These are phyloP conservation scores for Pimpla rufipes DNA, from an alignment of 2,888 invertebrate species.

Conservation along the genomic window DNA sequence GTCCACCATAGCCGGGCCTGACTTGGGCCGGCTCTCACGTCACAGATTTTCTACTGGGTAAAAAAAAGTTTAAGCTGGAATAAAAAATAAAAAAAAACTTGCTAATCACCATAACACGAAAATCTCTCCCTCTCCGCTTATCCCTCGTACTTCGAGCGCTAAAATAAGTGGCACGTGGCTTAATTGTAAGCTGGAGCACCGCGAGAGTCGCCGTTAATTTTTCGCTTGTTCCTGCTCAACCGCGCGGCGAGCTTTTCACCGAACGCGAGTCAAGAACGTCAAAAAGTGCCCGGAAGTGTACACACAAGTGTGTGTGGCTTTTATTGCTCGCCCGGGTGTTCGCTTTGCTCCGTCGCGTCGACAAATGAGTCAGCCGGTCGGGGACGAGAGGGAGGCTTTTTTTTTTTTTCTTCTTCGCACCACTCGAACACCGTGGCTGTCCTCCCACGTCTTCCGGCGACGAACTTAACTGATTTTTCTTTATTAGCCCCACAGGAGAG, in stretches of 20 bases:
- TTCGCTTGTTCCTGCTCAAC: conserved; percentile 30
- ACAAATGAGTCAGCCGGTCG: conserved; percentile 11
- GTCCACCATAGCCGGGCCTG: no score
- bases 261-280: background rate
- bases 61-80: no score
- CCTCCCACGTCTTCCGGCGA: conserved; percentile 22
- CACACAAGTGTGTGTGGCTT: background rate
- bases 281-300: background rate
- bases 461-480: conserved; percentile 43
- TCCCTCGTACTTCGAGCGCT: conserved; percentile 1
- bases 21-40: no score
- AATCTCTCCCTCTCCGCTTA: no score
- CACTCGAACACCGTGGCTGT: background rate
- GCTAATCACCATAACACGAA: background rate
- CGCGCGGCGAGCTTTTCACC: conserved; percentile 26
- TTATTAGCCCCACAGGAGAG: conserved; percentile 18
- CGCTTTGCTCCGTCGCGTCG: conserved; percentile 1
- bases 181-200: background rate
- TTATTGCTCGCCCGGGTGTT: background rate
- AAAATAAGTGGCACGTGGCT: background rate
- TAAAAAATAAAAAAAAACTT: background rate
- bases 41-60: no score
- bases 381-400: background rate
- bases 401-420: conserved; percentile 24
- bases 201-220: conserved; percentile 17